A percentile compares a stretch with the other conserved stretches of the same genome.
These are phyloP conservation scores for Nephrotoma flavescens DNA, from an alignment of 2,888 invertebrate genomes.

Conservation along the genomic window DNA sequence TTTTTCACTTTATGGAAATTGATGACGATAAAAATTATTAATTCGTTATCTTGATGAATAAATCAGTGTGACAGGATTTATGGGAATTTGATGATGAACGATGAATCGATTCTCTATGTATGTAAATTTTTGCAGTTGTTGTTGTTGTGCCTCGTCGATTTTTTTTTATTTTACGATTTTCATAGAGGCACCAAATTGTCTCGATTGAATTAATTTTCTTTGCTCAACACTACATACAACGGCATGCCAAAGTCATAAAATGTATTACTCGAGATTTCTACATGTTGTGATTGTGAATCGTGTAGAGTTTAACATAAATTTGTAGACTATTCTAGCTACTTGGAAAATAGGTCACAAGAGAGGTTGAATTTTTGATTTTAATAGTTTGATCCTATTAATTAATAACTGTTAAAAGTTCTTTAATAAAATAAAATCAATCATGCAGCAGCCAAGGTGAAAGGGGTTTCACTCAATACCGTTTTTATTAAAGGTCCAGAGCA, in stretches of 20 bases:
- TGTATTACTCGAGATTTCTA: neutral
- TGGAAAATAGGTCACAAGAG: too few relatives aligned
- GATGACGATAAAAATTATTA: constrained; percentile 3
- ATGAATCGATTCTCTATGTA: neutral
- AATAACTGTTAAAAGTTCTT: too few relatives aligned
- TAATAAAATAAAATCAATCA: too few relatives aligned
- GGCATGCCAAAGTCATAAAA: neutral
- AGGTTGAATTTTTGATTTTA: too few relatives aligned
- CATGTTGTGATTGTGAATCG: too few relatives aligned
- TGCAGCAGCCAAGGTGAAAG: too few relatives aligned
- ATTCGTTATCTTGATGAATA: constrained; percentile 3
- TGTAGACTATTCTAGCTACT: too few relatives aligned
- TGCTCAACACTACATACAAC: neutral
- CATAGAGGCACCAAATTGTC: neutral
- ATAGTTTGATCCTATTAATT: too few relatives aligned
- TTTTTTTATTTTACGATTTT: neutral
- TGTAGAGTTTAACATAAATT: too few relatives aligned
- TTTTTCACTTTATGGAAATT: neutral
- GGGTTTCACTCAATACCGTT: too few relatives aligned
- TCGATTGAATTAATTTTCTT: neutral
- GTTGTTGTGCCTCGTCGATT: neutral
- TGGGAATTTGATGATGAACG: neutral
- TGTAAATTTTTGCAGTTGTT: neutral
- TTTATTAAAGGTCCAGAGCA: too few relatives aligned
- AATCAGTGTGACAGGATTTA: constrained; percentile 1